These are phyloP conservation scores for Schizopygopsis pylzovi DNA, from an alignment of 2,797 vertebrate species.

Conservation along the genomic window DNA sequence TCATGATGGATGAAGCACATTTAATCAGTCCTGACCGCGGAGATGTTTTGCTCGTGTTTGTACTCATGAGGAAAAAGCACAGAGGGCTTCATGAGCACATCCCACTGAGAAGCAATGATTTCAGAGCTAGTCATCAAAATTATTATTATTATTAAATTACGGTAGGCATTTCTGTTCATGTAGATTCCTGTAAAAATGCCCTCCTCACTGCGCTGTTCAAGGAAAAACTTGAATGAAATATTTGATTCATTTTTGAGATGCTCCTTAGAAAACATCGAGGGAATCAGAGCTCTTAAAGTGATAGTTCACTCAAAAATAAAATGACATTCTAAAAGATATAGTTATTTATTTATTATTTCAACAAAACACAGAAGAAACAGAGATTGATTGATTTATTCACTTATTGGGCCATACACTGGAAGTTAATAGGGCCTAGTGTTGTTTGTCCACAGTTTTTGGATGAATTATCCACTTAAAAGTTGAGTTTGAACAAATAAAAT, in stretches of 20 bases:
- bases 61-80: not conserved
- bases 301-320: not conserved
- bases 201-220: not conserved
- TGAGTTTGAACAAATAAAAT: no score
- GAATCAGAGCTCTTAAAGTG: not conserved
- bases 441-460: not conserved
- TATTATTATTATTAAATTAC: not conserved
- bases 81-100: not conserved
- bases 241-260: not conserved
- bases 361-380: no score
- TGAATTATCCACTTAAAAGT: not conserved
- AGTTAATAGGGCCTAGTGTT: not conserved
- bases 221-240: no score
- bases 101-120: not conserved
- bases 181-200: not conserved
- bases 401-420: not conserved
- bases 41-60: constrained; percentile 22
- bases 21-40: constrained; percentile 1
- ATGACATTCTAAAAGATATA: not conserved
- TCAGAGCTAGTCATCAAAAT: not conserved
- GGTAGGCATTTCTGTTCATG: not conserved
- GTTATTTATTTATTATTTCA: not conserved
- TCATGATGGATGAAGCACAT: not conserved
- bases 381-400: no score
- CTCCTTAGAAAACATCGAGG: not conserved